phyloP scores from a whole-genome alignment of 1,140 invertebrate species.

The Bombus soroeensis region DNA sequence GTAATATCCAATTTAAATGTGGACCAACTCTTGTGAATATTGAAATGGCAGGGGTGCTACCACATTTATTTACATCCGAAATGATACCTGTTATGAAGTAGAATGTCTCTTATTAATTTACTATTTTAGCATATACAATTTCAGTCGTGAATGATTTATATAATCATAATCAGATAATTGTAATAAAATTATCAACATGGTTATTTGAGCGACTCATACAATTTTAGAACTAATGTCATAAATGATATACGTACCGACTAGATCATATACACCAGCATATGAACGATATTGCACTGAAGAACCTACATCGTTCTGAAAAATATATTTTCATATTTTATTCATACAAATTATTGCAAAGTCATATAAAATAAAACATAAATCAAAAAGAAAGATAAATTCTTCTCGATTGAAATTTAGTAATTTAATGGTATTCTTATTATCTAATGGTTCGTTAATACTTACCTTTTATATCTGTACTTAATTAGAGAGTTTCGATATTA shows the following conservation, averaged over 20 bases:
- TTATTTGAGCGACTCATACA: not conserved
- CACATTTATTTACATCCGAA: conserved; percentile 81
- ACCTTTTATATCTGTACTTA: not conserved
- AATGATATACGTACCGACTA: conserved; percentile 76
- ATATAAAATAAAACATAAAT: not conserved
- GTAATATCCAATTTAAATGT: conserved; percentile 85
- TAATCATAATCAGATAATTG: not conserved
- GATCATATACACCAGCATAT: conserved; percentile 79
- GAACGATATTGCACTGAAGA: conserved; percentile 80
- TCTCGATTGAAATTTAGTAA: not conserved
- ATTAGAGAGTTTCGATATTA: not conserved
- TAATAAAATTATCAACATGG: not conserved
- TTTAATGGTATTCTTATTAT: not conserved
- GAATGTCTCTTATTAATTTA: not conserved
- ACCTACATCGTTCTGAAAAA: conserved; percentile 80
- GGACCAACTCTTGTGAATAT: conserved; percentile 85
- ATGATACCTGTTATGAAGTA: conserved; percentile 76
- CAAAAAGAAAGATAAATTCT: not conserved
- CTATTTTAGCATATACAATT: not conserved
- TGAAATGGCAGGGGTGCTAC: conserved; percentile 78
- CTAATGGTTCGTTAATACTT: not conserved
- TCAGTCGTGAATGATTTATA: not conserved
- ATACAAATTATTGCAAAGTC: not conserved
- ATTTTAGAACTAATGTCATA: not conserved
- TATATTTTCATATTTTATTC: not conserved